Evolutionary conservation across 2,888 invertebrate genomes (phyloP), one percentile per base, ranked within the genome.

Genomic region (Strigamia maritima): DNA sequence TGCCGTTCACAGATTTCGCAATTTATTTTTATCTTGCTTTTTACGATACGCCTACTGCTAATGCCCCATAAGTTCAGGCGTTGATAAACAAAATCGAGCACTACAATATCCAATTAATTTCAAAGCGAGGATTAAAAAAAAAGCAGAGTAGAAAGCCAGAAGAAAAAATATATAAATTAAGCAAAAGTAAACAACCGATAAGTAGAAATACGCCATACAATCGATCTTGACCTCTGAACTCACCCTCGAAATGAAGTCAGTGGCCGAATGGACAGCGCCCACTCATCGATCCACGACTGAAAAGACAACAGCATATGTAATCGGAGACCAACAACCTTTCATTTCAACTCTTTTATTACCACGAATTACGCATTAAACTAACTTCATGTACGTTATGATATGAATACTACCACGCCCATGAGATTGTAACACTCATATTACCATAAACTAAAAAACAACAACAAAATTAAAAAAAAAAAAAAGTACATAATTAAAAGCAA

Each of bases 291-390:
- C 60, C 60, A 65, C 19, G 22, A 65, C 60, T 10, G 60, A 65
- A 49, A 49, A 65, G 60, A 65, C 60, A 65, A 65, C 60, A 65
- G 24, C 22, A 65, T 65, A 65, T 65, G 60, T 65, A 65, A 65
- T 65, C 60, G 19, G 24, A 65, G 60, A 65, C 60, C 60, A 65
- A 65, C 60, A 65, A 65, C 60, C 60, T 65, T 65, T 24, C 60
- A 24, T 65, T 65, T n/a, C 60, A 65, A 65, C 60, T 65, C 60
- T 65, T 65, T 65, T 65, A 65, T 65, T 65, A 65, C 60, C 60
- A 65, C 60, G 24, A 24, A 22, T 65, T 65, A 65, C 60, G 19
- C 60, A 65, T 24, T 65, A 65, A 65, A 65, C 44, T n/a, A 44
- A 44, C 44, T 44, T 44, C 44, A 22, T 19, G 1, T 65, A 12